Conservation (phyloP, 2,888 invertebrate genomes). For the Patella caerulea region DNA sequence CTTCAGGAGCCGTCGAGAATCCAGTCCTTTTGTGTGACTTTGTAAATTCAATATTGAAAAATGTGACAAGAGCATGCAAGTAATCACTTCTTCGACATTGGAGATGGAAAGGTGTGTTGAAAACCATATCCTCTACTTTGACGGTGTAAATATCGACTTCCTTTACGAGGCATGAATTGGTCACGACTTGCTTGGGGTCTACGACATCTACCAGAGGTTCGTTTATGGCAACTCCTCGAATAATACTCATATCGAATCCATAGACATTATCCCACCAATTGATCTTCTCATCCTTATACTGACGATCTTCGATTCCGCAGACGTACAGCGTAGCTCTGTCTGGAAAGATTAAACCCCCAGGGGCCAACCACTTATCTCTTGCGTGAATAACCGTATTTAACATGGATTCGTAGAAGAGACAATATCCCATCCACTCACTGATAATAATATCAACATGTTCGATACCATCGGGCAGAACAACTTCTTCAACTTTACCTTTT, state of each 20-base stretch:
- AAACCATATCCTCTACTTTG: conserved; percentile 93
- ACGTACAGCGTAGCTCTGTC: conserved; percentile 93
- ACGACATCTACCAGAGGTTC: conserved; percentile 99
- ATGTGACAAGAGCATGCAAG: conserved; percentile 97
- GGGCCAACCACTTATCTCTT: conserved; percentile 95
- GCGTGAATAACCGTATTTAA: conserved; percentile 98
- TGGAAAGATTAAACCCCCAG: conserved; percentile 94
- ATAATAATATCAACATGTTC: conserved; percentile 93
- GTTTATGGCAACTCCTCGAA: conserved; percentile 96
- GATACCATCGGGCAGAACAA: conserved; percentile 89
- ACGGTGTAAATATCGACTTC: conserved; percentile 99
- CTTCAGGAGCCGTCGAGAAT: conserved; percentile 98
- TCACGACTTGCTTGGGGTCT: conserved; percentile 98
- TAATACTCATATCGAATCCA: conserved; percentile 99
- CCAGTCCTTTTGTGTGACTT: conserved; percentile 99
- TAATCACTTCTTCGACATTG: conserved; percentile 87
- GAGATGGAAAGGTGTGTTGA: conserved; percentile 81
- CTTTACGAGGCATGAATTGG: conserved; percentile 93
- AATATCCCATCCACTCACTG: conserved; percentile 87
- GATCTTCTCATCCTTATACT: conserved; percentile 99
- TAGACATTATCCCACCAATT: conserved; percentile 99
- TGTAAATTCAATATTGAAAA: conserved; percentile 99
- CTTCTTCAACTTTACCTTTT: conserved; percentile 87
- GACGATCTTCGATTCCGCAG: conserved; percentile 87
- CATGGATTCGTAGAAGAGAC: conserved; percentile 99